A percentile compares a stretch with the other conserved stretches of the same genome.
Conservation (phyloP, 2,113 vertebrate genomes). For the Nerophis ophidion region DNA sequence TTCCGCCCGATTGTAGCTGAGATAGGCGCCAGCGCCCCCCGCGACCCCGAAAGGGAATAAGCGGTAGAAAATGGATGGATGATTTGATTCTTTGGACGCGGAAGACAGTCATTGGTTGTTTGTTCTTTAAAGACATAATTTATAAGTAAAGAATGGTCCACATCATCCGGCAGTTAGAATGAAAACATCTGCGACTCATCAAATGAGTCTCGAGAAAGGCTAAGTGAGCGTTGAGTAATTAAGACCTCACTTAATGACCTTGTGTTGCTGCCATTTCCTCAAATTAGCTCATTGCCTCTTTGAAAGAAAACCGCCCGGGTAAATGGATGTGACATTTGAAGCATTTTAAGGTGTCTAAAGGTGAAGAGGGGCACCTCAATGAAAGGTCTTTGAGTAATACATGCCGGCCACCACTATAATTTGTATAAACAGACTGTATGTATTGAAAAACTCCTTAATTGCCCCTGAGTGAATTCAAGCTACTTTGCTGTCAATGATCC, state of each 20-base stretch:
- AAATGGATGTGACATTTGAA: not conserved
- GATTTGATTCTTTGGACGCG: no score
- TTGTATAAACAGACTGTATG: not conserved
- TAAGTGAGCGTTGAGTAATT: slow-evolving; percentile 18
- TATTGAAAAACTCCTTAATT: not conserved
- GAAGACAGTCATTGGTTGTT: no score
- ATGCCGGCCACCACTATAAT: not conserved
- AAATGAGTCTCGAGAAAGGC: slow-evolving; percentile 1
- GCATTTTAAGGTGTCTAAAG: not conserved
- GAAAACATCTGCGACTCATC: not conserved
- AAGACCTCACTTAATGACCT: slow-evolving; percentile 12
- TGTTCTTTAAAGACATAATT: no score
- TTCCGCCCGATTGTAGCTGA: no score
- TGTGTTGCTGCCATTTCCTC: not conserved
- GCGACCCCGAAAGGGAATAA: no score
- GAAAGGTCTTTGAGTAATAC: not conserved
- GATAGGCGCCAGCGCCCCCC: no score
- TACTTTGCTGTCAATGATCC: not conserved
- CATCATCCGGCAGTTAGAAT: not conserved
- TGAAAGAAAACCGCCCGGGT: not conserved
- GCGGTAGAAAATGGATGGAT: no score
- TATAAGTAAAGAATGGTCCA: no score
- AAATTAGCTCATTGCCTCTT: not conserved
- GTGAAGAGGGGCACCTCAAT: not conserved
- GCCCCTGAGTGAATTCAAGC: not conserved